Base-by-base conservation (phyloP, 2,888 invertebrate genomes). In the Argynnis bischoffii region DNA sequence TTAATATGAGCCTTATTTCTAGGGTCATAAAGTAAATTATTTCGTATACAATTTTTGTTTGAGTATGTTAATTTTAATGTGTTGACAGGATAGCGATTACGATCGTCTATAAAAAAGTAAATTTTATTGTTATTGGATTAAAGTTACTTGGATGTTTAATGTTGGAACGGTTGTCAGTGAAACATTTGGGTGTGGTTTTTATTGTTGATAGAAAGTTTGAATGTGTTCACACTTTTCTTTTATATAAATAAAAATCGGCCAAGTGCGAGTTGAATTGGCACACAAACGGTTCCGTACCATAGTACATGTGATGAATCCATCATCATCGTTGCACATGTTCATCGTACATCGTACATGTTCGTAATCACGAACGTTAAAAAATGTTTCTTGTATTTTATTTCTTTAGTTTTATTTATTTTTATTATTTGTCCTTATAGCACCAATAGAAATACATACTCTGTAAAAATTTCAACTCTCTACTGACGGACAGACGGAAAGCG, bases 11-110 rank as follows among this genome's bases (percentile, higher is more conserved):
- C 11, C 8, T 55, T 64, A 61, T 18, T 16, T 0, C 3, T 0
- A 46, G 5, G 14, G 1, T 0, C 0, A 15, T 64, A 64, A 51
- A 13, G 60, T 31, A 15, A 1, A 61, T 31, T 59, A 55, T 64
- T 18, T 16, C 46, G 35, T 31, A 26, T 21, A 48, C 6, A 6
- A 2, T 26, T 3, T 31, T n/a, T 1, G 15, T 6, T 8, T 41
- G 3, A 50, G n/a, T 18, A 4, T 54, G 18, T 55, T 4, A 14
- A 54, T 59, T 65, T 54, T 13, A 59, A 51, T 55, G 68, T 63
- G 66, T 70, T 66, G 64, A 72, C 72, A 72, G 66, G 60, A 56
- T 63, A 64, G 59, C 59, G 69, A 72, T 70, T 69, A 72, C 65
- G 46, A 72, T 72, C 70, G 51, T 59, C 50, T 55, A 46, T 59